phyloP scores from a whole-genome alignment of 2,113 vertebrate genomes.

The Lycaon pictus region DNA sequence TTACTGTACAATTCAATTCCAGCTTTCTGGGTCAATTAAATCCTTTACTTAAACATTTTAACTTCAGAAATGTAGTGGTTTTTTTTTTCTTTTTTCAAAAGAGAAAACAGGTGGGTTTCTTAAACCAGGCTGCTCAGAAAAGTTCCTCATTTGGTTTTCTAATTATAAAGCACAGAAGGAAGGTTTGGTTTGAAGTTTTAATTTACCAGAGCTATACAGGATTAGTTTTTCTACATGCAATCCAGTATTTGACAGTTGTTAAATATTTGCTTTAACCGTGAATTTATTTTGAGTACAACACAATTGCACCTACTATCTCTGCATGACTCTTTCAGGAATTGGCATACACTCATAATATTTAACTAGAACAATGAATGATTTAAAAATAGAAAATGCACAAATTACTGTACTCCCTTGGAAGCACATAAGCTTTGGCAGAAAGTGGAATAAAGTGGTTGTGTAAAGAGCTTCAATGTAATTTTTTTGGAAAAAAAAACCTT shows the following conservation, averaged over 20 bases:
- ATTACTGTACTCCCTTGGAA: conserved; percentile 67
- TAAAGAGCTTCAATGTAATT: conserved; percentile 50
- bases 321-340: conserved; percentile 59
- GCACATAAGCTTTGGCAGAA: conserved; percentile 70
- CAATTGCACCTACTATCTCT: conserved; percentile 71
- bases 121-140: conserved; percentile 59
- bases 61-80: conserved; percentile 10
- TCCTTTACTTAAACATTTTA: conserved; percentile 43
- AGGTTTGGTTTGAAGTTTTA: conserved; percentile 70
- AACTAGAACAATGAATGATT: conserved; percentile 72
- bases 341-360: conserved; percentile 71
- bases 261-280: conserved; percentile 80
- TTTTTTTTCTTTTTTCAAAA: conserved; percentile 35
- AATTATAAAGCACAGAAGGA: conserved; percentile 74
- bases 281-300: conserved; percentile 79
- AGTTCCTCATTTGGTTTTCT: conserved; percentile 71
- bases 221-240: conserved; percentile 35
- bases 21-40: conserved; percentile 37
- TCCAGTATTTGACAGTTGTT: conserved; percentile 76
- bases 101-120: conserved; percentile 67
- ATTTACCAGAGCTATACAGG: conserved; percentile 39
- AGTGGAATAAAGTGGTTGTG: conserved; percentile 29
- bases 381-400: conserved; percentile 74
- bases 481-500: background rate
- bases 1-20: background rate